Percentiles rank a stretch among this genome's conserved stretches.
phyloP scores from a whole-genome alignment of 2,888 invertebrate species.

The Augochlorella aurata region DNA sequence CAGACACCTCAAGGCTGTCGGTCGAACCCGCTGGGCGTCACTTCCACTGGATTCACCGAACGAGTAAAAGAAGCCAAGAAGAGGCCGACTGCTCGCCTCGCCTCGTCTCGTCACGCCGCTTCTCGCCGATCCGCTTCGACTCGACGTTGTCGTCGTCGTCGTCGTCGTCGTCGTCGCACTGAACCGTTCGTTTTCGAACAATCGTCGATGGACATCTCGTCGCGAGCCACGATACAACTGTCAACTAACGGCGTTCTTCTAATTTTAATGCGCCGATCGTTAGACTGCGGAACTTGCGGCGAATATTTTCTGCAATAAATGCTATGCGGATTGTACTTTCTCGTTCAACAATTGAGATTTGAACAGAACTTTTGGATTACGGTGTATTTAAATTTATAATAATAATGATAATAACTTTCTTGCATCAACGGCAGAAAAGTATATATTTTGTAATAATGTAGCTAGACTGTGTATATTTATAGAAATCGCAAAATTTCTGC shows the following conservation, averaged over 20 bases:
- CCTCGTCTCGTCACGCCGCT: not conserved
- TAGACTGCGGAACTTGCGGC: not conserved
- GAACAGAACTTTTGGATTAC: no score
- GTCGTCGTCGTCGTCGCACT: not conserved
- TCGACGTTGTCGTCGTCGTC: no score
- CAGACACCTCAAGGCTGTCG: slow-evolving; percentile 78
- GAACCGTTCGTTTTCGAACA: slow-evolving; percentile 38
- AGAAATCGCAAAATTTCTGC: no score
- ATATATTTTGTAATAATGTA: no score
- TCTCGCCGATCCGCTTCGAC: not conserved
- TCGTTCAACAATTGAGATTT: not conserved
- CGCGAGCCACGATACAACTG: slow-evolving; percentile 2
- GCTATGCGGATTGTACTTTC: not conserved
- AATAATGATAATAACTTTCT: no score
- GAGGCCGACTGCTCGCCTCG: slow-evolving; percentile 16
- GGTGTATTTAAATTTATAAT: no score
- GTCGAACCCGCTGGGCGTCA: slow-evolving; percentile 65
- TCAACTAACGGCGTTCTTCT: slow-evolving; percentile 3
- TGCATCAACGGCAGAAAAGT: no score
- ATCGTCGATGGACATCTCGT: slow-evolving; percentile 32
- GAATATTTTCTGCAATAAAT: not conserved
- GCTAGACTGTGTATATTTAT: no score
- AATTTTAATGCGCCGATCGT: slow-evolving; percentile 9
- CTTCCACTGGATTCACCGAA: slow-evolving; percentile 55
- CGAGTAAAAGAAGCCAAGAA: slow-evolving; percentile 27